phyloP scores from a whole-genome alignment of 1,140 invertebrate species.

The Idris sp. region DNA sequence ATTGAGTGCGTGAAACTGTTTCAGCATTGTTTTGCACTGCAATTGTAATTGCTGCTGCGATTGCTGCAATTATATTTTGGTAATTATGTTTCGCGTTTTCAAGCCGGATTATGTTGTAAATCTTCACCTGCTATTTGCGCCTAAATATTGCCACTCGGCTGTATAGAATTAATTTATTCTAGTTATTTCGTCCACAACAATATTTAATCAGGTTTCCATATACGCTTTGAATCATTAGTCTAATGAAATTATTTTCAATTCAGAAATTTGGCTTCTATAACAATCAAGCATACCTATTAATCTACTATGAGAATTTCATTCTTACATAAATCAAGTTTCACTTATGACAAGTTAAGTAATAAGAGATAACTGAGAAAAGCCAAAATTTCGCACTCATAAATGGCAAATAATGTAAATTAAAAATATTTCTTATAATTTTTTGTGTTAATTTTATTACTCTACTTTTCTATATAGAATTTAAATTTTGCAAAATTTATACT shows the following conservation, averaged over 20 bases:
- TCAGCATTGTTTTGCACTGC: constrained; percentile 24
- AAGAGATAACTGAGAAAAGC: too few relatives aligned
- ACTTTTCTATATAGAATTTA: too few relatives aligned
- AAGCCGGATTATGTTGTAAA: constrained; percentile 16
- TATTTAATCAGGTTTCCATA: constrained; percentile 24
- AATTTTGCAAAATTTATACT: too few relatives aligned
- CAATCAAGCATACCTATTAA: constrained; percentile 12
- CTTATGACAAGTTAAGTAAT: too few relatives aligned
- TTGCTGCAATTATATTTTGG: constrained; percentile 37
- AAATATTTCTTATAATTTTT: too few relatives aligned
- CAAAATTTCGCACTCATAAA: too few relatives aligned
- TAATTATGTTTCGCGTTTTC: constrained; percentile 21
- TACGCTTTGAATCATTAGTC: constrained; percentile 11
- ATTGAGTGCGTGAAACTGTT: constrained; percentile 34
- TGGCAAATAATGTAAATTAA: too few relatives aligned
- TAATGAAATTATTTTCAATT: constrained; percentile 23
- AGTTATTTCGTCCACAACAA: constrained; percentile 1
- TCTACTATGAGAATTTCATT: constrained; percentile 3
- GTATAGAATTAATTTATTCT: constrained; percentile 37
- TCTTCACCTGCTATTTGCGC: constrained; percentile 12
- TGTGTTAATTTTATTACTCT: too few relatives aligned
- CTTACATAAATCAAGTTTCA: constrained; percentile 12
- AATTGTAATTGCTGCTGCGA: constrained; percentile 25
- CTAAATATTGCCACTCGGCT: constrained; percentile 14
- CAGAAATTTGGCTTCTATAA: neutral